Evolutionary conservation across 1,140 invertebrate species (phyloP), one percentile per base, ranked within the genome.

Genomic region (Arion vulgaris): DNA sequence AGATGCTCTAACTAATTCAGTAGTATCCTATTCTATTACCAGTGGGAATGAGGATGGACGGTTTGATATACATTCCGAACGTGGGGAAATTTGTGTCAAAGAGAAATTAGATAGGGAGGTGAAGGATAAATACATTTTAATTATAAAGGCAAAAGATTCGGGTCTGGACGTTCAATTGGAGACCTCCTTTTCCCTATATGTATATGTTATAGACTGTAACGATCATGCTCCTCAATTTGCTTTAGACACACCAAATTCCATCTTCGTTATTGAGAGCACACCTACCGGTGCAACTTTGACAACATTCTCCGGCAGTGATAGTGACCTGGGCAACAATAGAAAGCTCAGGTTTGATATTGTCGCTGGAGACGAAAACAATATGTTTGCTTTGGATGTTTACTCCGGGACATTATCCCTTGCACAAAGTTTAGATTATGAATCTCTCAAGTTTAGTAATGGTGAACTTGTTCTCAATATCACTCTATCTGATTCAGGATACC

Each of bases 381-480:
- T 96, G 15, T 94, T 98, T 71, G 94, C 94, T 88, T 95, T 99
- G 68, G 96, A 98, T 92, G 89, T 94, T 23, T 94, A 94, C 41
- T 96, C 94, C 53, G 97, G 98, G 28, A 95, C 96, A 92, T 93
- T 98, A 7, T 94, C 95, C 90, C 94, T 98, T 0, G 95, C 77
- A 34, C 97, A 94, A 89, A 95, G 95, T 0, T 94, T 99, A 78
- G 97, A 99, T 92, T 98, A 96, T 90, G 98, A 99, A 93, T 95
- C 95, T 0, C 94, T 95, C 83, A 94, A 95, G 34, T 92, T 95
- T 32, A 98, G 98, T 91, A 96, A 97, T 92, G 15, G 45, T 2
- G 95, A 98, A 39, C 78, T 80, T 57, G 32, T 66, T 26, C 97
- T 97, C 96, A 94, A 98, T 77, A 96, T 98, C 93, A 87, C 85